Evolutionary conservation across 2,888 invertebrate species (phyloP).

Genomic region (Urechis unicinctus): DNA sequence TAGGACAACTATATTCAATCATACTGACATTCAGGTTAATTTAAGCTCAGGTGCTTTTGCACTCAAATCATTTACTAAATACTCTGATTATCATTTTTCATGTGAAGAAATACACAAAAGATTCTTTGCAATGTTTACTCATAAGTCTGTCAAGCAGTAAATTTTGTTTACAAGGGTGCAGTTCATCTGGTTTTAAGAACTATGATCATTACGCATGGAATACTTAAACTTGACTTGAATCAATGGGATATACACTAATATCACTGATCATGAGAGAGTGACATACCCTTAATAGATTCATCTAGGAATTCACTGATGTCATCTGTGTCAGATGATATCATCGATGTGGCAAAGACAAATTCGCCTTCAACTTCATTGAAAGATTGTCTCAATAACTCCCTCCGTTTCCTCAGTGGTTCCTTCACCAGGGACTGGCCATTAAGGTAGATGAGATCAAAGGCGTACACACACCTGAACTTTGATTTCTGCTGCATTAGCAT

Average conservation of each 20-base stretch:
- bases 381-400: conserved; percentile 63
- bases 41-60: too few relatives aligned
- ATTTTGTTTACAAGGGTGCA: too few relatives aligned
- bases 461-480: conserved; percentile 89
- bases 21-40: not conserved
- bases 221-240: too few relatives aligned
- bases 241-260: too few relatives aligned
- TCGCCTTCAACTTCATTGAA: conserved; percentile 60
- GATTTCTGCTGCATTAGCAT: conserved; percentile 68
- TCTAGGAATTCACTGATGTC: conserved; percentile 91
- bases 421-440: conserved; percentile 81
- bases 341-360: conserved; percentile 79
- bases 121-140: too few relatives aligned
- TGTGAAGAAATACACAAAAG: too few relatives aligned
- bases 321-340: conserved; percentile 79
- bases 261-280: too few relatives aligned
- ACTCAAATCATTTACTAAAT: too few relatives aligned
- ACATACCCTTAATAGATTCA: conserved; percentile 76
- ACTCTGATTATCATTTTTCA: too few relatives aligned
- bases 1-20: not conserved
- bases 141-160: too few relatives aligned
- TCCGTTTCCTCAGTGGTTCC: conserved; percentile 67
- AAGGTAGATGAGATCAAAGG: conserved; percentile 89
- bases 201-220: too few relatives aligned
- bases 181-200: too few relatives aligned